Conservation (phyloP, 2,888 invertebrate genomes). For the Phania funesta region DNA sequence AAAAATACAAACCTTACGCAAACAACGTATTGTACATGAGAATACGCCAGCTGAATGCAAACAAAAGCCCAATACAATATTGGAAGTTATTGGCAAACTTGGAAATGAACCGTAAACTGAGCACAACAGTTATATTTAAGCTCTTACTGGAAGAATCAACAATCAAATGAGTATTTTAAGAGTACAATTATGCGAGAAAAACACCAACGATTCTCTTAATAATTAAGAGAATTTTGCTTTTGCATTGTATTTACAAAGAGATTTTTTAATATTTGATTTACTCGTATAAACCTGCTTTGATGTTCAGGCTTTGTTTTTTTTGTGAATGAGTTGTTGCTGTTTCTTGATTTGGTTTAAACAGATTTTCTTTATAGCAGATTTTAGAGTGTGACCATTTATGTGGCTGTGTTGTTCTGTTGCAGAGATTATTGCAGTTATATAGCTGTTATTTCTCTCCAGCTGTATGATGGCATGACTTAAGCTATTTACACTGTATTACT, state of each 20-base stretch:
- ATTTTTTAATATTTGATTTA: background rate
- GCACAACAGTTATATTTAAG: slow-evolving; percentile 49
- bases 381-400: slow-evolving; percentile 50
- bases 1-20: slow-evolving; percentile 69
- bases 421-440: slow-evolving; percentile 54
- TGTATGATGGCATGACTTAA: slow-evolving; percentile 34
- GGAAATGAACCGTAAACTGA: slow-evolving; percentile 77
- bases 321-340: slow-evolving; percentile 21
- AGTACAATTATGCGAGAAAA: slow-evolving; percentile 23
- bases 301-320: slow-evolving; percentile 26
- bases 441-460: slow-evolving; percentile 34
- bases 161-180: slow-evolving; percentile 43
- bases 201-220: slow-evolving; percentile 69
- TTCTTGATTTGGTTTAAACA: slow-evolving; percentile 43
- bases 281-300: slow-evolving; percentile 33
- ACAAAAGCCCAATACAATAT: slow-evolving; percentile 28
- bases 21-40: background rate
- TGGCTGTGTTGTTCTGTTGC: slow-evolving; percentile 28
- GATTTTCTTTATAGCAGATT: slow-evolving; percentile 61
- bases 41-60: slow-evolving; percentile 15
- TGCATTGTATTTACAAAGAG: background rate
- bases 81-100: slow-evolving; percentile 69
- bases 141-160: slow-evolving; percentile 72
- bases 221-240: background rate
- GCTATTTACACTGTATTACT: slow-evolving; percentile 80